Evolutionary conservation across 2,113 vertebrate genomes (phyloP).

Genomic region (Osmerus eperlanus): DNA sequence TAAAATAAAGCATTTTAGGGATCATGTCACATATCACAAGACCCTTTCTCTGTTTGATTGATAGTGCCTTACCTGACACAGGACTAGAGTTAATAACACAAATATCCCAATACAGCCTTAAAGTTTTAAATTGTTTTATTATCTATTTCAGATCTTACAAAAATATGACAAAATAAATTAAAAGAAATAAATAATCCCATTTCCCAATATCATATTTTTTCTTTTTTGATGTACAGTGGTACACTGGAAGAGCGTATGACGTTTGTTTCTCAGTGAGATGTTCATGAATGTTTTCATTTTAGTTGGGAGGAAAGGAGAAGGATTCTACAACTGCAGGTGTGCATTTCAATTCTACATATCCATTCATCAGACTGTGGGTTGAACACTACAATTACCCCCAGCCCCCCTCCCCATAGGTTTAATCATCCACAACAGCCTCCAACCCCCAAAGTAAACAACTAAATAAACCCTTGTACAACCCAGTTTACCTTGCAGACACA

Average conservation of each 20-base stretch:
- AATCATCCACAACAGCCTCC: no score
- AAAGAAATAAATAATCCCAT: conserved; percentile 90
- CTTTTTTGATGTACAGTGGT: conserved; percentile 70
- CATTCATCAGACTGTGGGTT: neutral
- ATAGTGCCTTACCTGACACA: no score
- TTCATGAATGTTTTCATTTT: conserved; percentile 44
- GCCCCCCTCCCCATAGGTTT: neutral
- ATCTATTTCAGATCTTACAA: conserved; percentile 97
- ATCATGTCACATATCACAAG: no score
- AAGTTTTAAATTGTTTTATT: conserved; percentile 84
- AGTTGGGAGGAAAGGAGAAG: conserved; percentile 41
- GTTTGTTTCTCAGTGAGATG: conserved; percentile 60
- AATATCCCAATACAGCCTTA: no score
- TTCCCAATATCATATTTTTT: conserved; percentile 63
- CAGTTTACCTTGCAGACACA: no score
- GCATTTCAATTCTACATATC: conserved; percentile 27
- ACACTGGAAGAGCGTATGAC: conserved; percentile 76
- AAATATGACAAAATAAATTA: conserved; percentile 99
- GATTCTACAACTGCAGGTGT: conserved; percentile 41
- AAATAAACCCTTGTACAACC: neutral
- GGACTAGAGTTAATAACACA: no score
- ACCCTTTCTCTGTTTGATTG: no score
- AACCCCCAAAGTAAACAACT: neutral
- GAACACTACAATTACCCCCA: conserved; percentile 12
- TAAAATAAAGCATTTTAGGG: no score